phyloP scores from a whole-genome alignment of 1,140 invertebrate species.

The Drosophila oshimai region DNA sequence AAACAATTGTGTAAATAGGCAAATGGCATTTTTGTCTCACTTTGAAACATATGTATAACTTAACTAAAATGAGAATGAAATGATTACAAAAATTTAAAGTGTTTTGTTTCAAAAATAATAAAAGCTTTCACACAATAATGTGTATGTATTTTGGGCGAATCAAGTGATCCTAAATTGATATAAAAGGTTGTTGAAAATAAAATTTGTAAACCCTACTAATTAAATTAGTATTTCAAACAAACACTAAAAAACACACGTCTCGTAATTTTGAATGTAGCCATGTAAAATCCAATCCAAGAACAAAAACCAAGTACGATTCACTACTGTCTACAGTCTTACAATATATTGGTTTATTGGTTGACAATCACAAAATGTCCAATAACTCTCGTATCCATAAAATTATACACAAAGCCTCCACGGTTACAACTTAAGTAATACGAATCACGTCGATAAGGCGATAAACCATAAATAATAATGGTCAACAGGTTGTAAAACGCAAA shows the following conservation, averaged over 20 bases:
- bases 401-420: conserved; percentile 62
- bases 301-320: background rate
- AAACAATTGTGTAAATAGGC: background rate
- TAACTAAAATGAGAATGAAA: too few species aligned
- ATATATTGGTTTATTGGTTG: conserved; percentile 55
- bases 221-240: background rate
- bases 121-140: too few species aligned
- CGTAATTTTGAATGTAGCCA: too few species aligned
- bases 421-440: conserved; percentile 66
- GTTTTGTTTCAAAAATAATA: too few species aligned
- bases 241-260: too few species aligned
- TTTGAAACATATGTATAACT: too few species aligned
- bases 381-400: conserved; percentile 43
- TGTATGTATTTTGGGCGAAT: too few species aligned
- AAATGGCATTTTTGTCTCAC: too few species aligned
- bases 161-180: too few species aligned
- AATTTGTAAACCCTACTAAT: too few species aligned
- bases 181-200: too few species aligned
- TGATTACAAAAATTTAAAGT: too few species aligned
- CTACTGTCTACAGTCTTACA: conserved; percentile 57
- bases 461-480: conserved; percentile 53
- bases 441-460: conserved; percentile 66
- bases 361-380: conserved; percentile 57
- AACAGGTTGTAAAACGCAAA: conserved; percentile 34
- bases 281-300: background rate